Base-by-base conservation (phyloP, 2,797 vertebrate species). In the Sebastes alutus region DNA sequence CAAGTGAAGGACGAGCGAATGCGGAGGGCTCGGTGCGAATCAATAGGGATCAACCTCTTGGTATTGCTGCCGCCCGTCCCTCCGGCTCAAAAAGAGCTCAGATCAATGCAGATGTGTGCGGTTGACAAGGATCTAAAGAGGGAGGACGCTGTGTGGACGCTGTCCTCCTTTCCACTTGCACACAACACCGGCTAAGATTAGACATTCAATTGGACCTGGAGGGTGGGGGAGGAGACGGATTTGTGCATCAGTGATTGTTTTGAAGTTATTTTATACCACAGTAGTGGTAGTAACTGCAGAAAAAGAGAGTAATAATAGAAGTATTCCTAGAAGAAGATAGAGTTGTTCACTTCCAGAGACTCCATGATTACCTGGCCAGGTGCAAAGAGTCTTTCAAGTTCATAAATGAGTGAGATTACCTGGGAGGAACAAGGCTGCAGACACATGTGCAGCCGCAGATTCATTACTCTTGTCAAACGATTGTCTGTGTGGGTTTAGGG, bases 71-170 rank as follows among this genome's bases (percentile, higher is more conserved):
- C 86, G 69, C 81, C 86, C 23, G 9, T 88, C 85, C 81, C 80
- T 56, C 38, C 9, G 35, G 80, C 84, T 80, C 74, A 78, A 58
- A 77, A 61, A 38, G 52, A 75, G 74, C 80, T 38, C 59, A 61
- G 89, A 92, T 89, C 92, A 85, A 93, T 91, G 89, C 87, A 88
- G 87, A 92, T 90, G 90, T 90, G 87, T 85, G 88, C 65, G 52
- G 81, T 68, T 75, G 85, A 91, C 86, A 89, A 87, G 65, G 84
- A 89, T 89, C 83, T 87, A 70, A 83, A 88, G 78, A 79, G 77
- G 58, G 69, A 84, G 87, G 86, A 86, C 25, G 58, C 83, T 42
- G 38, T 49, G 73, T 64, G 86, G 79, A 80, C 55, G 66, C 75
- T 88, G 87, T 84, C 87, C 90, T 91, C 86, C 78, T 91, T 89